Evolutionary conservation across 2,888 invertebrate genomes (phyloP), one percentile per base, ranked within the genome.

Genomic region (Rhingia campestris): DNA sequence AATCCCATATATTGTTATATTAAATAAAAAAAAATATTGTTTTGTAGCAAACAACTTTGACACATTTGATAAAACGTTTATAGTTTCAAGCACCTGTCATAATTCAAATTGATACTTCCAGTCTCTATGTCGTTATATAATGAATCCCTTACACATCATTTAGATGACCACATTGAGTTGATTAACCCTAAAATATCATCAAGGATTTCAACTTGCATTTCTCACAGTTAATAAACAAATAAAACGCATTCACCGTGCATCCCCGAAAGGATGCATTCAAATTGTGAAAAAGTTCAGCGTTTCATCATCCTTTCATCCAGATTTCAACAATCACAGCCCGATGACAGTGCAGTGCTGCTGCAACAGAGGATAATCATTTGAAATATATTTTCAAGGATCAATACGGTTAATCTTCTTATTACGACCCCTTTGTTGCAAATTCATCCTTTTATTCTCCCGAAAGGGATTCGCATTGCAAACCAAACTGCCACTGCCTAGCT

Each of bases 401-500:
- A 51, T 61, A 61, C 14, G 4, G 32, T 54, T 67, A 73, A 80
- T 61, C 66, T 61, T 33, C 66, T 73, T 80, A 80, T 73, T 47
- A 59, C 9, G 54, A 33, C 59, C 73, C 72, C 32, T 22, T 30
- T 43, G 14, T 4, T 4, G 22, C 3, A 30, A 5, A 9, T 9
- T 37, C 53, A 30, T 37, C 5, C 2, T 22, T 33, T 37, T 32
- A 32, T 43, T 2, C 22, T 41, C n/a, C 3, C 14, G 9, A 30
- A 53, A 51, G 7, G 14, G 22, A 12, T 12, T 45, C 54, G n/a
- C n/a, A 45, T 32, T 32, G 12, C 54, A 39, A 32, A 51, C 3
- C 14, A 6, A 14, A 32, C 56, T 4, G 10, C 6, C 14, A 14
- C 9, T 41, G 14, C 9, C 22, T 9, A 47, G 30, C 41, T 12